Evolutionary conservation across 2,113 vertebrate species (phyloP).

Genomic region (Rhinoderma darwinii): DNA sequence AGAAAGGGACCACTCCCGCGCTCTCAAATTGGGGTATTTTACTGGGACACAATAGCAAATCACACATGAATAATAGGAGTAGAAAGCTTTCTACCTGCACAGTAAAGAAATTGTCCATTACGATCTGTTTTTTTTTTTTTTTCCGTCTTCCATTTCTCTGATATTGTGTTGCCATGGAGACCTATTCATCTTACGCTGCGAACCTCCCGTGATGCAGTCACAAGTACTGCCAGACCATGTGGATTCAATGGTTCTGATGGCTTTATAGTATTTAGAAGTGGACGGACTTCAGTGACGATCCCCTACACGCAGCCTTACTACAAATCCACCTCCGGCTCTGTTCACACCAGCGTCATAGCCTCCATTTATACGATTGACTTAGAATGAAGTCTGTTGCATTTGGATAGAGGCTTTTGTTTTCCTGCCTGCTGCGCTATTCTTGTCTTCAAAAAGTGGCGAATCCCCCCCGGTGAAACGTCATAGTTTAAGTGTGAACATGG

Average conservation of each 20-base stretch:
- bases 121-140: background rate
- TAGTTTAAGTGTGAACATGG: too few species aligned
- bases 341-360: background rate
- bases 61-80: conserved; percentile 12
- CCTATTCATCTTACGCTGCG: background rate
- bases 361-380: too few species aligned
- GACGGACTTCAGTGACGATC: background rate
- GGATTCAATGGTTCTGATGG: background rate
- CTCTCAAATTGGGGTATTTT: background rate
- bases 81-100: conserved; percentile 39
- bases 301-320: background rate
- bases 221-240: background rate
- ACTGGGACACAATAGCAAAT: conserved; percentile 44
- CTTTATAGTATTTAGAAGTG: background rate
- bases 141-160: background rate
- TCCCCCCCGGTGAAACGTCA: too few species aligned
- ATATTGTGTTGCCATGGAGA: conserved; percentile 28
- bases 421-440: too few species aligned
- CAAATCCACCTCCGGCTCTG: background rate
- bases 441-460: too few species aligned
- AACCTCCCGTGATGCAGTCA: background rate
- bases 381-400: too few species aligned
- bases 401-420: too few species aligned
- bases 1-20: background rate
- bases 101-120: background rate